Conservation (phyloP, 92 coral and sea anemone species). For the Galaxea fascicularis region DNA sequence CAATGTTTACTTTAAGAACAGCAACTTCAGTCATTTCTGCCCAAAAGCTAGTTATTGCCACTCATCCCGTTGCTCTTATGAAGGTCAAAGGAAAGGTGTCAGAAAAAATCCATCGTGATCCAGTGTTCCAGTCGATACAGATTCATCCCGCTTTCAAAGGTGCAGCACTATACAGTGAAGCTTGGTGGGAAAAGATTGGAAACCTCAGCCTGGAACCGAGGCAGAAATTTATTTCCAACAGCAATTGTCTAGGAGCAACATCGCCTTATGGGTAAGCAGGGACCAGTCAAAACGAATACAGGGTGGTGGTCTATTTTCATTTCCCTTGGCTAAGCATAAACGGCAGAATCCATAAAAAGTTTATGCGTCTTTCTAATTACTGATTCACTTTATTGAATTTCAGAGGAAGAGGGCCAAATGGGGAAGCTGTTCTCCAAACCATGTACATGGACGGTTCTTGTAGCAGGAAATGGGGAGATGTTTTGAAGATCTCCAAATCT, state of each 20-base stretch:
- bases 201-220: slow-evolving; percentile 73
- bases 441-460: slow-evolving; percentile 86
- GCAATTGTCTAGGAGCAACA: slow-evolving; percentile 83
- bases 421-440: slow-evolving; percentile 83
- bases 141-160: slow-evolving; percentile 88
- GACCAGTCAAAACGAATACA: background rate
- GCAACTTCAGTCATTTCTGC: slow-evolving; percentile 54
- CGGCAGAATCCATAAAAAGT: too few species aligned
- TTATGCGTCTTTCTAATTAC: too few species aligned
- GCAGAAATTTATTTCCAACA: slow-evolving; percentile 78
- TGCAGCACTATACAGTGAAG: slow-evolving; percentile 78
- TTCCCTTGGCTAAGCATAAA: too few species aligned
- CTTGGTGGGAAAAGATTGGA: slow-evolving; percentile 79
- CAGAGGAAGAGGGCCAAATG: slow-evolving; percentile 80
- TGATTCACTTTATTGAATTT: too few species aligned
- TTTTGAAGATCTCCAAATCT: slow-evolving; percentile 69
- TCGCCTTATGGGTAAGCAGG: slow-evolving; percentile 77
- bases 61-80: slow-evolving; percentile 69
- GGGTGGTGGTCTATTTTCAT: background rate
- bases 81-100: slow-evolving; percentile 69
- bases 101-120: slow-evolving; percentile 57
- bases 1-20: slow-evolving; percentile 55
- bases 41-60: slow-evolving; percentile 68
- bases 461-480: slow-evolving; percentile 81
- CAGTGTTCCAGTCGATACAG: slow-evolving; percentile 77